Conservation (phyloP, 2,113 vertebrate genomes). For the Recurvirostra avosetta region DNA sequence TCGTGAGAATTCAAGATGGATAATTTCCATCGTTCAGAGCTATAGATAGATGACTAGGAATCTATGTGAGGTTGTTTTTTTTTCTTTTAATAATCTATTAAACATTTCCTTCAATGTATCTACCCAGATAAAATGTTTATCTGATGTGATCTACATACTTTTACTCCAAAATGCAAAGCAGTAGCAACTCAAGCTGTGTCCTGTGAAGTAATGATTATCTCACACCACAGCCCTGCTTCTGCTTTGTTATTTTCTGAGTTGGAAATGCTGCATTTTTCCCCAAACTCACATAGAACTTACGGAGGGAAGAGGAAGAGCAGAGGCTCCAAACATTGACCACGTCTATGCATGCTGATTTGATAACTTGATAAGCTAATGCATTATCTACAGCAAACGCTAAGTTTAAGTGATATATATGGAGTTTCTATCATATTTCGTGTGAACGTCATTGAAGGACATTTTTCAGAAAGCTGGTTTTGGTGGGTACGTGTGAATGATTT, state of each 20-base stretch:
- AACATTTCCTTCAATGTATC: neutral
- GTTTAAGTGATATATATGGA: neutral
- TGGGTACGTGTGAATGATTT: neutral
- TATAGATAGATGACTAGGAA: conserved; percentile 12
- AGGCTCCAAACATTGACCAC: neutral
- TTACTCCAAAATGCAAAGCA: neutral
- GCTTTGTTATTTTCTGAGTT: neutral
- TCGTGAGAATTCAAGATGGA: conserved; percentile 46
- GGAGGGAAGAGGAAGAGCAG: neutral
- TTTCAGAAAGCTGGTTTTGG: neutral
- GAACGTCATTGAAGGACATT: neutral
- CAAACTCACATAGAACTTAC: neutral
- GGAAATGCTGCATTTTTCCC: neutral
- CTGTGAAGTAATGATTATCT: neutral
- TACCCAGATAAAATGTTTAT: neutral
- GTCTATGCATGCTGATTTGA: neutral
- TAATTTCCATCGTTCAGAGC: neutral
- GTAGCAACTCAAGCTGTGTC: neutral
- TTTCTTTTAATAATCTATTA: neutral
- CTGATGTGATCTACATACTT: neutral
- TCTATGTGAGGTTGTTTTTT: neutral
- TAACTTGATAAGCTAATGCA: neutral
- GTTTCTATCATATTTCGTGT: neutral
- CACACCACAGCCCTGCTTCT: neutral
- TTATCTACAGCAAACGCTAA: neutral